These are phyloP conservation scores for Acrobasis repandana DNA, from an alignment of 2,888 invertebrate genomes.

Conservation along the genomic window DNA sequence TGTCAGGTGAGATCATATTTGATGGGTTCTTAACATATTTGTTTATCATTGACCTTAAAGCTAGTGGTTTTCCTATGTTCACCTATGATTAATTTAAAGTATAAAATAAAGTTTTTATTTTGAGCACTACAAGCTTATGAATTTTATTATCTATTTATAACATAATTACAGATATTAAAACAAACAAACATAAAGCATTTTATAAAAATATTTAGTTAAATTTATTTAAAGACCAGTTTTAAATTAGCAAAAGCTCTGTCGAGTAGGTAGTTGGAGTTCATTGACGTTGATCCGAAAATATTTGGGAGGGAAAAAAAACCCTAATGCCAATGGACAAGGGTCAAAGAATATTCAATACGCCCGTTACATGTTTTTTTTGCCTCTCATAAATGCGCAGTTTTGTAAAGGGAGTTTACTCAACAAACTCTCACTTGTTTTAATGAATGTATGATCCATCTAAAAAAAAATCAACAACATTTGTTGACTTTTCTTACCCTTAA, in stretches of 20 bases:
- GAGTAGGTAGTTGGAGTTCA: conserved; percentile 8
- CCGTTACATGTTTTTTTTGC: background rate
- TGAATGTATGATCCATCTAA: too few relatives aligned
- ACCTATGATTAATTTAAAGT: background rate
- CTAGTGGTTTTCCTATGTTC: background rate
- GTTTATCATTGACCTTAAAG: background rate
- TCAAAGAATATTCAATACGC: background rate
- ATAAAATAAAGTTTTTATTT: too few relatives aligned
- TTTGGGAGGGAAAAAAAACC: background rate
- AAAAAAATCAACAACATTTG: too few relatives aligned
- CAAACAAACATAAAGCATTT: background rate
- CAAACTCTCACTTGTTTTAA: background rate
- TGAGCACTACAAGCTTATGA: too few relatives aligned
- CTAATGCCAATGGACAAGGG: background rate
- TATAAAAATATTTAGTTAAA: background rate
- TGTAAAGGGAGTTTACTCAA: background rate
- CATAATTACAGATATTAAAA: background rate
- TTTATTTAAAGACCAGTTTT: background rate
- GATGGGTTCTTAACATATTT: conserved; percentile 2
- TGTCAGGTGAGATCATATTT: conserved; percentile 5
- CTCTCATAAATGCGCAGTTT: background rate
- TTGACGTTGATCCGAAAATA: background rate
- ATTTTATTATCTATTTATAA: too few relatives aligned
- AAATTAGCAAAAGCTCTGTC: conserved; percentile 5
- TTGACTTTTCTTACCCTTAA: too few relatives aligned